Evolutionary conservation across 2,113 vertebrate species (phyloP).

Genomic region (Girardinichthys multiradiatus): DNA sequence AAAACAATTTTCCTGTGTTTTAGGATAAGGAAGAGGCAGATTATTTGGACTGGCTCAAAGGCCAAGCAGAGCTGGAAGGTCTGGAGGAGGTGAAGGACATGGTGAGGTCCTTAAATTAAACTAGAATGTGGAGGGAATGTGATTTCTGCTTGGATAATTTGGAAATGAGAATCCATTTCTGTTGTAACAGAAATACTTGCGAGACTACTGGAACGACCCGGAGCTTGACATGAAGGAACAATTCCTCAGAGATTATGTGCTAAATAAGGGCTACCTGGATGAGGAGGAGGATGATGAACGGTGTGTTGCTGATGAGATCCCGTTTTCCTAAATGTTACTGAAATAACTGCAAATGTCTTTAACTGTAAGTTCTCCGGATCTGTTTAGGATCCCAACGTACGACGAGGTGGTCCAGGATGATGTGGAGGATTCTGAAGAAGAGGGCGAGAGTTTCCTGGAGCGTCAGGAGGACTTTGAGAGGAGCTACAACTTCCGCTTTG

Average conservation of each 20-base stretch:
- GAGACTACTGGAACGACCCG: constrained; percentile 88
- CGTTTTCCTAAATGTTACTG: not conserved
- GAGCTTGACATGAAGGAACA: constrained; percentile 85
- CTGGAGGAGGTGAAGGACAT: constrained; percentile 82
- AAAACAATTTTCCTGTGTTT: not conserved
- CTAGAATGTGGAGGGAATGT: too few relatives aligned
- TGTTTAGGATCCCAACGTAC: constrained; percentile 75
- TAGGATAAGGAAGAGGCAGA: constrained; percentile 87
- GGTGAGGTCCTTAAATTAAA: constrained; percentile 73
- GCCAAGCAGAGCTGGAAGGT: constrained; percentile 77
- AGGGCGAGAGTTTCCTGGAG: constrained; percentile 87
- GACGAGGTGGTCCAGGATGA: constrained; percentile 81
- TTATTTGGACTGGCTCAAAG: constrained; percentile 89
- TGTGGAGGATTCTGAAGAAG: constrained; percentile 86
- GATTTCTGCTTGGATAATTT: not conserved
- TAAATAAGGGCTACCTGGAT: constrained; percentile 86
- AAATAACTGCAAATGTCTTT: not conserved
- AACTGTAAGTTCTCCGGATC: not conserved
- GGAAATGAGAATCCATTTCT: constrained; percentile 1
- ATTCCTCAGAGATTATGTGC: constrained; percentile 89
- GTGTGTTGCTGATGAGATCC: constrained; percentile 31
- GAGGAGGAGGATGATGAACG: constrained; percentile 59
- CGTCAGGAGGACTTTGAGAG: constrained; percentile 91
- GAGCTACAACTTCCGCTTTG: constrained; percentile 91
- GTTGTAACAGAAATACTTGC: constrained; percentile 81